Conservation (phyloP, 1,140 invertebrate species). For the Nephila pilipes region DNA sequence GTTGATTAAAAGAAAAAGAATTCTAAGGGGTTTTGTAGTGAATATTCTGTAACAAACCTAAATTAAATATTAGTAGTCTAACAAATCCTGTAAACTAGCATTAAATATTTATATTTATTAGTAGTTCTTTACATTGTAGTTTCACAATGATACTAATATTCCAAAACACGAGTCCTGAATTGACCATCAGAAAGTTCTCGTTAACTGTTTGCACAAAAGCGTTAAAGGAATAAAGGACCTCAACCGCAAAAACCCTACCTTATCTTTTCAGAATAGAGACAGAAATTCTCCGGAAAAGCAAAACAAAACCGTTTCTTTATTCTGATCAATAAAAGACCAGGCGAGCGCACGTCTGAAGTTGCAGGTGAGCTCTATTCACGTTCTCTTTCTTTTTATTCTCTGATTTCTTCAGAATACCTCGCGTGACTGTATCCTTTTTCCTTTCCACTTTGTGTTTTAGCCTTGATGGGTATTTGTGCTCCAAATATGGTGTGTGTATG, state of each 20-base stretch:
- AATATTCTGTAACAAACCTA: too few relatives aligned
- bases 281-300: background rate
- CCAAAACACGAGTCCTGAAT: background rate
- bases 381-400: background rate
- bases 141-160: too few relatives aligned
- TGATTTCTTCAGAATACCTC: background rate
- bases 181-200: background rate
- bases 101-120: too few relatives aligned
- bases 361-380: background rate
- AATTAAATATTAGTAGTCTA: too few relatives aligned
- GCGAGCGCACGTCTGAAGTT: background rate
- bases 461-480: background rate
- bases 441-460: background rate
- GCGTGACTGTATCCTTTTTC: background rate
- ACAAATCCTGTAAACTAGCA: too few relatives aligned
- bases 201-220: background rate
- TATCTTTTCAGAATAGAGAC: background rate
- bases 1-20: too few relatives aligned
- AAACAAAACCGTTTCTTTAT: conserved; percentile 18
- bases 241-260: background rate
- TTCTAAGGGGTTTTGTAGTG: too few relatives aligned
- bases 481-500: background rate
- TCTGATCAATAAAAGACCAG: conserved; percentile 27
- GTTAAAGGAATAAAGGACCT: background rate
- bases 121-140: too few relatives aligned